Base-by-base conservation (phyloP, 2,888 invertebrate genomes). In the Erpobdella octoculata region DNA sequence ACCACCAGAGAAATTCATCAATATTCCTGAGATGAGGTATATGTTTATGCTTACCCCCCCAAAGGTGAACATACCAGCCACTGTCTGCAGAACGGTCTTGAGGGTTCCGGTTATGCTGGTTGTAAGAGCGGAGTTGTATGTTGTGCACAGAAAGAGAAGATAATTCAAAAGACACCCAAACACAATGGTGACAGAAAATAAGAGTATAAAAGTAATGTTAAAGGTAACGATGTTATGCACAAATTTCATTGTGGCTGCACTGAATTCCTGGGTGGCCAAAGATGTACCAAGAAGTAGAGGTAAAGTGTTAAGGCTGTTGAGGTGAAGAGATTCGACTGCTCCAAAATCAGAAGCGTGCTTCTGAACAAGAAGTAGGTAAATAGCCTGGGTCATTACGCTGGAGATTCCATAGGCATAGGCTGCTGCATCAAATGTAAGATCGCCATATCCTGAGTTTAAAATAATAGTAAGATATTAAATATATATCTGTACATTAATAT, bases 291-390 rank as follows among this genome's bases (percentile, higher is more conserved):
- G n/a, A 4, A 83, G 79, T 58, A 83, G 76, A 21, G 82, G 83
- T 25, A 83, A 72, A 15, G 82, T 81, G 74, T 83, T 83, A 74
- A 80, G 78, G 74, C 83, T 80, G 78, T 83, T 83, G 35, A 84
- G 78, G 61, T 83, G 81, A 35, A 84, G 78, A 6, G 81, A 81
- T 68, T 83, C 81, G 3, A 80, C 76, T 1, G 82, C 81, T 36
- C 79, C 77, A 62, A 80, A 73, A 41, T 78, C 78, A 72, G 81
- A 80, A 15, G 80, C 77, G 66, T 78, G 77, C 73, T 78, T 79
- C 77, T 85, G 84, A 0, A 85, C 81, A 8, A 84, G 77, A 15
- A 84, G 80, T n/a, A 84, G 81, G 75, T 85, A 85, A 18, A 82
- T 70, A 1, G 83, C 81, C 74, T 85, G 85, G 0, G 81, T 81